phyloP scores from a whole-genome alignment of 2,888 invertebrate species.

The Gastracanthus pulcherrimus region DNA sequence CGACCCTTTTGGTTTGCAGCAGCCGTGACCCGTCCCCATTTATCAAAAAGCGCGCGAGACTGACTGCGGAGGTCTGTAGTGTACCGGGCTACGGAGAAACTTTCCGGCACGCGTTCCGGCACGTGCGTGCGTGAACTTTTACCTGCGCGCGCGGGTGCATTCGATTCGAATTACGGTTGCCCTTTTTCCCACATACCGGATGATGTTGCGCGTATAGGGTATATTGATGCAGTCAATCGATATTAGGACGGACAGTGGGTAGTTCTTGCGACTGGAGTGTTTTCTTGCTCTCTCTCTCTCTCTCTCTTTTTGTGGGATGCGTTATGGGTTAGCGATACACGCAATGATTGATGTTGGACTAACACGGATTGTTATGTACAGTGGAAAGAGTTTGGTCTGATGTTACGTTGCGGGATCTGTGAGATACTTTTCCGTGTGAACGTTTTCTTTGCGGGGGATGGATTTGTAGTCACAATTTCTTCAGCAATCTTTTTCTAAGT shows the following conservation, averaged over 20 bases:
- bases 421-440: neutral
- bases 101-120: constrained; percentile 35
- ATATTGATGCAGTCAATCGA: neutral
- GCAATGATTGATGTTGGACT: constrained; percentile 15
- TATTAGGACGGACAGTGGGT: constrained; percentile 11
- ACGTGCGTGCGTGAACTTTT: constrained; percentile 25
- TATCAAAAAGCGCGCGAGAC: constrained; percentile 44
- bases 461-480: neutral
- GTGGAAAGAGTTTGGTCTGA: constrained; percentile 1
- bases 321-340: neutral
- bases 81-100: neutral
- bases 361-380: neutral
- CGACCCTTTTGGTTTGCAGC: neutral
- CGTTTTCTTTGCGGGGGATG: neutral
- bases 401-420: neutral
- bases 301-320: neutral
- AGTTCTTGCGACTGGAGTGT: neutral
- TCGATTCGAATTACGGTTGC: constrained; percentile 35
- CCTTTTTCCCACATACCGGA: constrained; percentile 24
- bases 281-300: neutral
- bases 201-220: neutral
- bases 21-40: constrained; percentile 17
- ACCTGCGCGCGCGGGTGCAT: constrained; percentile 26
- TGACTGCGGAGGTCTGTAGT: too few relatives aligned
- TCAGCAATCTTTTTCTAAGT: neutral